Evolutionary conservation across 2,113 vertebrate species (phyloP).

Genomic region (Benitochromis conjunctus): DNA sequence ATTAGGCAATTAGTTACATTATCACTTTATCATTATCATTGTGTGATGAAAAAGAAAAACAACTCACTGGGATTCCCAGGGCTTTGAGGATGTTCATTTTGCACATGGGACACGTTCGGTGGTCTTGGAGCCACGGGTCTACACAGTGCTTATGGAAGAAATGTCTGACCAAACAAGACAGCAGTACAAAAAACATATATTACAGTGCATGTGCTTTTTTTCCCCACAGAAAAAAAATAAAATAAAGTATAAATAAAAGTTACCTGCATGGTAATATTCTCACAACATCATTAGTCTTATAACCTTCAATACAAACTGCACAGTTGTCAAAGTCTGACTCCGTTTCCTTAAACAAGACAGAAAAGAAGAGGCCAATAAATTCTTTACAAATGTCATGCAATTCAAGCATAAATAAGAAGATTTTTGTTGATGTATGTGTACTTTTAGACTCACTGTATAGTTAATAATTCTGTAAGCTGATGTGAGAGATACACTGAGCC

Average conservation of each 20-base stretch:
- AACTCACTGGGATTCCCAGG: slow-evolving; percentile 91
- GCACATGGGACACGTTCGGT: slow-evolving; percentile 98
- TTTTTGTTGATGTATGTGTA: not conserved
- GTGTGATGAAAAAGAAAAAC: not conserved
- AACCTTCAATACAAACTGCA: slow-evolving; percentile 97
- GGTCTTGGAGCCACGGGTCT: slow-evolving; percentile 97
- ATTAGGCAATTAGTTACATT: not conserved
- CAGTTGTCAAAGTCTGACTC: slow-evolving; percentile 98
- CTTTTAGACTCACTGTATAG: not conserved
- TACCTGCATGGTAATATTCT: slow-evolving; percentile 94
- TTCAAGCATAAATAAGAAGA: not conserved
- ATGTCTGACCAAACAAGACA: slow-evolving; percentile 76
- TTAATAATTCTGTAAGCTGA: not conserved
- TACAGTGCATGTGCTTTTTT: not conserved
- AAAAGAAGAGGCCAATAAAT: not conserved
- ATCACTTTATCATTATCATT: not conserved
- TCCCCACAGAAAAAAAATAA: not conserved
- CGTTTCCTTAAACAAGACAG: slow-evolving; percentile 80
- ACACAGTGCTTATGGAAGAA: slow-evolving; percentile 98
- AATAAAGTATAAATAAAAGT: not conserved
- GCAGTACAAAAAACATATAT: not conserved
- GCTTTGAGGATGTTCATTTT: slow-evolving; percentile 99
- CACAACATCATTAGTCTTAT: slow-evolving; percentile 92
- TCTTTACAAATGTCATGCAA: not conserved
- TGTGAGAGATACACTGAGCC: not conserved